Evolutionary conservation across 2,888 invertebrate genomes (phyloP), one percentile per base, ranked within the genome.

Genomic region (Thyatira batis): DNA sequence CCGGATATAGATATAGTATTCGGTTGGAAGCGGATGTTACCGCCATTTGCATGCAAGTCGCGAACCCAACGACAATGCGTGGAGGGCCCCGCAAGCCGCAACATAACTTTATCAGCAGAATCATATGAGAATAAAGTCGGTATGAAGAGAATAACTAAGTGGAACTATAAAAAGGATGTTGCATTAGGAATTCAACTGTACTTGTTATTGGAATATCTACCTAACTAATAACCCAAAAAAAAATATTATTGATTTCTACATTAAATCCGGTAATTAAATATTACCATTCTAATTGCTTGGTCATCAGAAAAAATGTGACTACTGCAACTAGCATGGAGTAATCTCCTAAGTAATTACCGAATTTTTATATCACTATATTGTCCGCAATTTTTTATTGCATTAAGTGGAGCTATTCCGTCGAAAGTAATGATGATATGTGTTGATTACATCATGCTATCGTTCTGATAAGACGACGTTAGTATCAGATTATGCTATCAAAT

Each of bases 11-110:
- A 80, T 61, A 61, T 74, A 71, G 75, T 76, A 84, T 86, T 87
- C 73, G 81, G 81, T 80, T 71, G 79, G 69, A 77, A 82, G 77
- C 89, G 90, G 90, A 91, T 89, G 88, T 84, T 39, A 67, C 67
- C 61, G 67, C 71, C 82, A 88, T 90, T 89, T 85, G 84, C 84
- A 90, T 91, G 83, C 90, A 69, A 50, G 78, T 71, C 80, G 80
- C 71, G 80, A 67, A 63, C 71, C 57, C 70, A 64, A 57, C 68
- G 69, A 76, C 76, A 48, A 48, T 48, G 48, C 45, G 13, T 11
- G 33, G 33, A 33, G 39, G 39, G 39, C 39, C 39, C 39, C 17
- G 17, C n/a, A 39, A 39, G 13, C 39, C 17, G 17, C n/a, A 39
- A 39, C 39, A 39, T 39, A 39, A 39, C 39, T 39, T 39, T 39